These are phyloP conservation scores for Acanthurus lineatus DNA, from an alignment of 2,797 vertebrate genomes.

Conservation along the genomic window DNA sequence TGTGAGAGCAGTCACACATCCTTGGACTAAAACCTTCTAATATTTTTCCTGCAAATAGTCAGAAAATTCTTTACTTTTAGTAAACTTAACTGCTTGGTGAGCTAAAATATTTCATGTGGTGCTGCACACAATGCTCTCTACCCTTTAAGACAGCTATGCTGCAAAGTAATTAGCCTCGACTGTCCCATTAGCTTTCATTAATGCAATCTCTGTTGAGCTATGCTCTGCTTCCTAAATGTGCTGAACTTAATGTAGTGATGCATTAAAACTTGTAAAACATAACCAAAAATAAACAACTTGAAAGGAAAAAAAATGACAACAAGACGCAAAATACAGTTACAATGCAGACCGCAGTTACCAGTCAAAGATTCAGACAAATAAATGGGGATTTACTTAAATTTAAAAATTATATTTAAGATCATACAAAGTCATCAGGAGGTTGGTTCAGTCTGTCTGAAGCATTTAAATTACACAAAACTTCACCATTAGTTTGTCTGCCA, in stretches of 20 bases:
- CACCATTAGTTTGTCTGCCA: neutral
- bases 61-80: no score
- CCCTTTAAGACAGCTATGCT: neutral
- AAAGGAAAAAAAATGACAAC: neutral
- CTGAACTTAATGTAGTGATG: neutral
- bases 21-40: no score
- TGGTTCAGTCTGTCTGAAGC: neutral
- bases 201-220: constrained; percentile 3
- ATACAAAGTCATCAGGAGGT: neutral
- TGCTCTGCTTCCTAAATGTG: neutral
- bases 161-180: constrained; percentile 17
- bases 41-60: no score
- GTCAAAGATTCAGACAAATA: neutral
- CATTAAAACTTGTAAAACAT: neutral
- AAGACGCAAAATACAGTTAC: neutral
- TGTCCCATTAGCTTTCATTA: constrained; percentile 34
- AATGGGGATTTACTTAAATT: neutral
- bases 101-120: no score
- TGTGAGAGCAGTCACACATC: no score
- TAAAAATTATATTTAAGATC: constrained; percentile 1
- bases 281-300: no score
- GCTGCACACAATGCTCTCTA: neutral
- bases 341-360: neutral
- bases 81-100: no score
- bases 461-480: neutral